Percentiles rank a stretch among this genome's conserved stretches.
Conservation (phyloP, 2,888 invertebrate species). For the Adela reaumurella region DNA sequence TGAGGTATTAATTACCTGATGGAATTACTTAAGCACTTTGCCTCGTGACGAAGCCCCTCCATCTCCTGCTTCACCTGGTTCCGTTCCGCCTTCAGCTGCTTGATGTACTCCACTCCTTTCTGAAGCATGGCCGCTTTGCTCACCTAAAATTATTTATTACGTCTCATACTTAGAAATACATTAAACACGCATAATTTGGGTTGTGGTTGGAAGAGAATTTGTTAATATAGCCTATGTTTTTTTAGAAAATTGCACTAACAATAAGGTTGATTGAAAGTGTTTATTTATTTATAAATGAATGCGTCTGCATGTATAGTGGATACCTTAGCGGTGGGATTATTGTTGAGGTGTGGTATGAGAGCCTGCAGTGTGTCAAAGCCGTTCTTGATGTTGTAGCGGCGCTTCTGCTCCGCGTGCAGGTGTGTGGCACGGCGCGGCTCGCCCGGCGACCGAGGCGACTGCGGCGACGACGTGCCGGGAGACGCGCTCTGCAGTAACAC, state of each 20-base stretch:
- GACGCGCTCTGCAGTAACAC: constrained; percentile 12
- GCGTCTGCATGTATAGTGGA: no score
- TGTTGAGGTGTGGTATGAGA: constrained; percentile 86
- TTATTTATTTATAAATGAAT: no score
- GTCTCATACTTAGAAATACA: no score
- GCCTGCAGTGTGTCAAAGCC: constrained; percentile 93
- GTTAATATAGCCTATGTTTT: no score
- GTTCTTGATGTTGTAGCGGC: constrained; percentile 92
- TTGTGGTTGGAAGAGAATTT: no score
- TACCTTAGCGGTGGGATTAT: constrained; percentile 87
- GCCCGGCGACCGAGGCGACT: constrained; percentile 58
- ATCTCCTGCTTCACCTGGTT: constrained; percentile 87
- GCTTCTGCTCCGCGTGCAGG: constrained; percentile 93
- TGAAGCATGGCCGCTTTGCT: constrained; percentile 97
- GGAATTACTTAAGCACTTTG: constrained; percentile 85
- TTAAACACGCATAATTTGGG: no score
- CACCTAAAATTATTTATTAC: no score
- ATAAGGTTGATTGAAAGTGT: no score
- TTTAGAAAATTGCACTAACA: no score
- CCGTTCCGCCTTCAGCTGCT: constrained; percentile 81
- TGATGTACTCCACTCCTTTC: constrained; percentile 94
- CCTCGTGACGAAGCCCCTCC: constrained; percentile 81
- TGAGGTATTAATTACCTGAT: no score
- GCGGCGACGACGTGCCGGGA: constrained; percentile 42
- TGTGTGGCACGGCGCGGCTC: constrained; percentile 83